A percentile compares a stretch with the other conserved stretches of the same genome.
These are phyloP conservation scores for Ammospiza caudacuta DNA, from an alignment of 2,113 vertebrate species.

Conservation along the genomic window DNA sequence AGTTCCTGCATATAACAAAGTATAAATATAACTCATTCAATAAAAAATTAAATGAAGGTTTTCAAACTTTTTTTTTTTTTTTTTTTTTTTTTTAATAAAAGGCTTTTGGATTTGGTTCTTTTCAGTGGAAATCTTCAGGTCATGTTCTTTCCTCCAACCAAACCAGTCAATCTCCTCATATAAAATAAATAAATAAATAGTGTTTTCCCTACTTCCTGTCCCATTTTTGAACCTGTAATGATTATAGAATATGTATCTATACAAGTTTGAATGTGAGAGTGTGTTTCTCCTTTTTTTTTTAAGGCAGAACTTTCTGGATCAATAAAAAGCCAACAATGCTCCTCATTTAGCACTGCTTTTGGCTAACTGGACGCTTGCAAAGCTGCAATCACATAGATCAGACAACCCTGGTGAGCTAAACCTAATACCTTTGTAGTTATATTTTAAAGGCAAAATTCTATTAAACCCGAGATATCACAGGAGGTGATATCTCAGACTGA, in stretches of 20 bases:
- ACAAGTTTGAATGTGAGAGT: not conserved
- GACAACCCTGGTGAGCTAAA: not conserved
- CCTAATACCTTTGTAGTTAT: not conserved
- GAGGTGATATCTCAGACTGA: not conserved
- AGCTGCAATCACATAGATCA: not conserved
- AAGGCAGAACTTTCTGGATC: not conserved
- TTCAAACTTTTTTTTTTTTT: not conserved
- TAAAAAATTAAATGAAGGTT: not conserved
- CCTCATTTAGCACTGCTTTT: not conserved
- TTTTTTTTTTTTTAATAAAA: not conserved
- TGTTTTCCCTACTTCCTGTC: not conserved
- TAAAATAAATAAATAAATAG: not conserved
- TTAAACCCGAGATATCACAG: not conserved
- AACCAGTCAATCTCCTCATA: not conserved
- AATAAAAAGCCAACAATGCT: not conserved
- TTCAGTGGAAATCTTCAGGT: constrained; percentile 8
- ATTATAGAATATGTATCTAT: not conserved
- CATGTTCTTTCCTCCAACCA: not conserved
- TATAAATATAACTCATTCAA: constrained; percentile 41
- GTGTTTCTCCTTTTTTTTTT: not conserved
- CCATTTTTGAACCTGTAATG: not conserved
- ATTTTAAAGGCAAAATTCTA: constrained; percentile 20
- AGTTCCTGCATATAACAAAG: constrained; percentile 2
- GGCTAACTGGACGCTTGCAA: not conserved
- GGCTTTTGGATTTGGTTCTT: not conserved